Evolutionary conservation across 2,797 vertebrate genomes (phyloP).

Genomic region (Clarias pachynema): DNA sequence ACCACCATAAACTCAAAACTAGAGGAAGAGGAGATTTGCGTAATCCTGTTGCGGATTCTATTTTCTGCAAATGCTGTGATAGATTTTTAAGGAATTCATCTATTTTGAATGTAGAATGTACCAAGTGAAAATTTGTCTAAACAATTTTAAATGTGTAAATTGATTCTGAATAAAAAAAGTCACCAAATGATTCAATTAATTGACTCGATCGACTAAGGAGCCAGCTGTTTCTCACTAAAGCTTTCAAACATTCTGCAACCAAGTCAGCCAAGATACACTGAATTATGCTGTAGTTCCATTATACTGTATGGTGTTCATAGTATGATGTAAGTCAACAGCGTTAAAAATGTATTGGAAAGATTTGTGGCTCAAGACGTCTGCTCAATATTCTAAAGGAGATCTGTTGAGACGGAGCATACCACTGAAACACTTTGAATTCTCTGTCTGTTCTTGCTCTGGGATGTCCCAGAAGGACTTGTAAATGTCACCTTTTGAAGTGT

Average conservation of each 20-base stretch:
- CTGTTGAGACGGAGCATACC: not conserved
- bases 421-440: constrained; percentile 24
- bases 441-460: constrained; percentile 28
- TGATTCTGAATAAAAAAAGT: no score
- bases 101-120: no score
- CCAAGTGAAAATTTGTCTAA: no score
- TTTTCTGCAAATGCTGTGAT: no score
- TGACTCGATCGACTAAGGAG: not conserved
- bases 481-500: constrained; percentile 34
- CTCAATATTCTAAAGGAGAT: constrained; percentile 10
- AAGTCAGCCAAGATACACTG: not conserved
- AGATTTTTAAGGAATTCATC: no score
- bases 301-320: not conserved
- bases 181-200: no score
- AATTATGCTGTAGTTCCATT: not conserved
- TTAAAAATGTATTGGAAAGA: not conserved
- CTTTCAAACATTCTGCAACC: not conserved
- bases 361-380: constrained; percentile 19
- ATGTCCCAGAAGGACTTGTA: constrained; percentile 30
- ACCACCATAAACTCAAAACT: no score
- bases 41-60: no score
- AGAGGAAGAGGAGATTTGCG: no score
- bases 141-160: no score
- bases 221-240: not conserved
- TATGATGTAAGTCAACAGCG: not conserved